Percentiles rank a stretch among this genome's conserved stretches.
phyloP scores from a whole-genome alignment of 2,113 vertebrate genomes.

The Promerops cafer region DNA sequence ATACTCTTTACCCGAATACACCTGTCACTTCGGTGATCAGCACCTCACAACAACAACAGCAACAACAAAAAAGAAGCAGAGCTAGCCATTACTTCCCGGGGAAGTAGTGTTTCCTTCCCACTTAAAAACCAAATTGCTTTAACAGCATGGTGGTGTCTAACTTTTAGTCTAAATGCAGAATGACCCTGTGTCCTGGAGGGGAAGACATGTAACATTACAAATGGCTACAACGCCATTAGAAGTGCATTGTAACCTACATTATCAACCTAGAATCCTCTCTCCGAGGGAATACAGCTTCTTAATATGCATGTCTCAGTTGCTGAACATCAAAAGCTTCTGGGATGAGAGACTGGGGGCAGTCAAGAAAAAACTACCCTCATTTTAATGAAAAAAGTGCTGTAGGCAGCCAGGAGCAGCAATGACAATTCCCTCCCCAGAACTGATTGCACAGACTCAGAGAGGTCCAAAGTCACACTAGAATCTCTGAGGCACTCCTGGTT shows the following conservation, averaged over 20 bases:
- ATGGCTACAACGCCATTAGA: constrained; percentile 67
- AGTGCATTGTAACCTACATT: constrained; percentile 68
- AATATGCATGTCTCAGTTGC: constrained; percentile 53
- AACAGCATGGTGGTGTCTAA: constrained; percentile 35
- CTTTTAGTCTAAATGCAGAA: constrained; percentile 48
- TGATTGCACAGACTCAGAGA: constrained; percentile 77
- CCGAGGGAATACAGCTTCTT: constrained; percentile 48
- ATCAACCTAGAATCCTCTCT: constrained; percentile 50
- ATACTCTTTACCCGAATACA: constrained; percentile 68
- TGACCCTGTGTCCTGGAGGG: constrained; percentile 66
- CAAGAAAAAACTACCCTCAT: constrained; percentile 55
- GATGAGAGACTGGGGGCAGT: constrained; percentile 38
- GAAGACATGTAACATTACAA: constrained; percentile 70
- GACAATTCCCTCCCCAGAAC: constrained; percentile 58
- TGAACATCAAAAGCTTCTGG: constrained; percentile 56
- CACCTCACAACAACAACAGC: constrained; percentile 61
- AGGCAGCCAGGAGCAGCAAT: constrained; percentile 64
- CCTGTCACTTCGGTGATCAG: constrained; percentile 64
- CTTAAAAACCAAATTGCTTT: constrained; percentile 40
- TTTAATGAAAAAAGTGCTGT: constrained; percentile 71
- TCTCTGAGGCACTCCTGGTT: constrained; percentile 82
- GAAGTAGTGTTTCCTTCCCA: constrained; percentile 42
- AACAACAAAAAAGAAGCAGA: constrained; percentile 23
- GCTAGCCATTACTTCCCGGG: constrained; percentile 53
- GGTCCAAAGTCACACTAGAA: constrained; percentile 73